These are phyloP conservation scores for Iguana delicatissima DNA, from an alignment of 2,797 vertebrate genomes.

Conservation along the genomic window DNA sequence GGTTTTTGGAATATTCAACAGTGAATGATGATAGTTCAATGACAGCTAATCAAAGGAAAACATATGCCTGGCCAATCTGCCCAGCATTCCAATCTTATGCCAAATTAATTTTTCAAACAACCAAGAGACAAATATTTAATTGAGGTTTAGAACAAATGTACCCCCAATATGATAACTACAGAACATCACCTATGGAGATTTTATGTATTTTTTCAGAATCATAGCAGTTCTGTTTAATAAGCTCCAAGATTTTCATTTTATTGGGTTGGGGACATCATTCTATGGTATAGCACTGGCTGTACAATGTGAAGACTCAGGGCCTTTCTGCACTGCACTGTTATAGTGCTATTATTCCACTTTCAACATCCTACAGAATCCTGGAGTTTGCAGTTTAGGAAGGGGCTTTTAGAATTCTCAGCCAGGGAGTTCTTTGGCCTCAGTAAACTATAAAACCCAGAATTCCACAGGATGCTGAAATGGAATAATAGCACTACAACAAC, in stretches of 20 bases:
- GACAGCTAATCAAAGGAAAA: background rate
- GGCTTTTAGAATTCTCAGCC: too few species aligned
- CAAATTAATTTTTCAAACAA: background rate
- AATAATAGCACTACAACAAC: too few species aligned
- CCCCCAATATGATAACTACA: background rate
- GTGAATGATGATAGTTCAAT: background rate
- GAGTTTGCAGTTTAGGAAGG: too few species aligned
- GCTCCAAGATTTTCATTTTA: background rate
- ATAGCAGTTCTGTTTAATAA: background rate
- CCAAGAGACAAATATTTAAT: too few species aligned
- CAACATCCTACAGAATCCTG: too few species aligned
- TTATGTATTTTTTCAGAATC: background rate
- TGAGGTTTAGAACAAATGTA: background rate
- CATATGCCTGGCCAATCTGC: background rate
- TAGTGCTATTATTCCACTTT: too few species aligned
- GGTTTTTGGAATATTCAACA: conserved; percentile 2
- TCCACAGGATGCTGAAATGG: too few species aligned
- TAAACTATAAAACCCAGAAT: too few species aligned
- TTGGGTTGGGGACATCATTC: background rate
- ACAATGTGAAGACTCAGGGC: background rate
- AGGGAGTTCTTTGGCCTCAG: too few species aligned
- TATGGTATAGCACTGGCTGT: background rate
- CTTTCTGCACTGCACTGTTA: too few species aligned
- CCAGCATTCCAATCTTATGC: background rate
- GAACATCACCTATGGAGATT: background rate